Percentiles rank a stretch among this genome's conserved stretches.
Evolutionary conservation across 2,888 invertebrate genomes (phyloP).

Genomic region (Cephalotes varians): DNA sequence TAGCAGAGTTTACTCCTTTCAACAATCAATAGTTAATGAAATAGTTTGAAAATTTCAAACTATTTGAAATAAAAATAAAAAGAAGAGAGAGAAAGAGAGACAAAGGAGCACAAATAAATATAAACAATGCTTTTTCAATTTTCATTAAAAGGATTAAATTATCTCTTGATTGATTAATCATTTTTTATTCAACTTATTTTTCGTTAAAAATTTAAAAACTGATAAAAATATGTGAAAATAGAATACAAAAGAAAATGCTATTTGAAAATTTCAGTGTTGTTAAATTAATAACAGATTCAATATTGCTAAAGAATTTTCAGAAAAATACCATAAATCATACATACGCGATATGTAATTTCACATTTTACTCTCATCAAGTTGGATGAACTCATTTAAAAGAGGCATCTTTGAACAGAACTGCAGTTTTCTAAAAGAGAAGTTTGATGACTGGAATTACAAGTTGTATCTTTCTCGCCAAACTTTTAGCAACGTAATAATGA

Average conservation of each 20-base stretch:
- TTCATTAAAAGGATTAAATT: neutral
- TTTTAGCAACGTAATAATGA: slow-evolving; percentile 7
- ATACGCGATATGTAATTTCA: neutral
- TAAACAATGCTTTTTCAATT: slow-evolving; percentile 15
- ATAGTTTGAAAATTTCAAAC: neutral
- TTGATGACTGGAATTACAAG: slow-evolving; percentile 26
- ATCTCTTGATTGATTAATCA: neutral
- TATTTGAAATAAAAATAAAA: neutral
- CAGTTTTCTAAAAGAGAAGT: slow-evolving; percentile 13
- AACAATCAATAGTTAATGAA: no score
- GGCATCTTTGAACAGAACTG: neutral
- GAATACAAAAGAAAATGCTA: neutral
- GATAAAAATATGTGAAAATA: neutral
- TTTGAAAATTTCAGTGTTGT: neutral
- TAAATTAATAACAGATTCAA: neutral
- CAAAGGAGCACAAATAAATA: neutral
- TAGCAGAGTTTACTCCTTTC: neutral
- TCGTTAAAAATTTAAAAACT: neutral
- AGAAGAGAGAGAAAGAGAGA: neutral
- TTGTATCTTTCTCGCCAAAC: slow-evolving; percentile 6
- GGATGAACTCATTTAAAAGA: slow-evolving; percentile 11
- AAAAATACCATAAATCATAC: neutral
- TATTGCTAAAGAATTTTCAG: neutral
- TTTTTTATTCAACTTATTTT: neutral
- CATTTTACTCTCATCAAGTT: neutral